Conservation (phyloP, 2,888 invertebrate genomes). For the Trilocha varians region DNA sequence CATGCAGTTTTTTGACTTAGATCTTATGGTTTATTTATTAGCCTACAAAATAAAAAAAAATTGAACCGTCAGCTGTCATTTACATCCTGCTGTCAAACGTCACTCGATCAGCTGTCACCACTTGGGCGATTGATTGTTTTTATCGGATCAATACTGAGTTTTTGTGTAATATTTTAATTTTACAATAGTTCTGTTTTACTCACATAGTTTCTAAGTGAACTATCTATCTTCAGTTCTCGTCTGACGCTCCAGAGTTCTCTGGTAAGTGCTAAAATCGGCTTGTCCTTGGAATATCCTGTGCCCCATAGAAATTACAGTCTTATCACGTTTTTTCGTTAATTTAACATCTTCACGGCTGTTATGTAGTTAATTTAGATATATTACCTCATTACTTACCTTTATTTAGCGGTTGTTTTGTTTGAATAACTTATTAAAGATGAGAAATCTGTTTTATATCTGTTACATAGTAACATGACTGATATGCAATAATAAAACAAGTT, state of each 20-base stretch:
- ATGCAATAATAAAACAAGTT: too few relatives aligned
- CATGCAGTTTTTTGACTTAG: too few relatives aligned
- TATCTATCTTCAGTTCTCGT: neutral
- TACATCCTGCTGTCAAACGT: too few relatives aligned
- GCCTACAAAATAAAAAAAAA: conserved; percentile 5
- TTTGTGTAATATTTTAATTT: conserved; percentile 13
- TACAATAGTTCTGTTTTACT: neutral
- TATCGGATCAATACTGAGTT: conserved; percentile 14
- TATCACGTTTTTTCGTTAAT: conserved; percentile 51
- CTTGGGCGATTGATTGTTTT: conserved; percentile 16
- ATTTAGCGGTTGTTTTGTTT: too few relatives aligned
- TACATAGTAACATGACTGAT: too few relatives aligned
- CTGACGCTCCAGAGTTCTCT: conserved; percentile 2
- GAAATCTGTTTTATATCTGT: too few relatives aligned
- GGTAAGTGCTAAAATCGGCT: conserved; percentile 30
- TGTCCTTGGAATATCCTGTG: conserved; percentile 29
- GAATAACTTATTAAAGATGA: too few relatives aligned
- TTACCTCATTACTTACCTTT: conserved; percentile 16
- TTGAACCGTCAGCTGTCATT: neutral
- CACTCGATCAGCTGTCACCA: conserved; percentile 1
- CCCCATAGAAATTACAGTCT: conserved; percentile 24
- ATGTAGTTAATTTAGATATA: conserved; percentile 17
- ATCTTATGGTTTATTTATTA: too few relatives aligned
- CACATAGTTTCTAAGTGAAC: conserved; percentile 19
- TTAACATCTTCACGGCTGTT: conserved; percentile 34